Base-by-base conservation (phyloP, 1,140 invertebrate species). In the Drosophila seguyi region DNA sequence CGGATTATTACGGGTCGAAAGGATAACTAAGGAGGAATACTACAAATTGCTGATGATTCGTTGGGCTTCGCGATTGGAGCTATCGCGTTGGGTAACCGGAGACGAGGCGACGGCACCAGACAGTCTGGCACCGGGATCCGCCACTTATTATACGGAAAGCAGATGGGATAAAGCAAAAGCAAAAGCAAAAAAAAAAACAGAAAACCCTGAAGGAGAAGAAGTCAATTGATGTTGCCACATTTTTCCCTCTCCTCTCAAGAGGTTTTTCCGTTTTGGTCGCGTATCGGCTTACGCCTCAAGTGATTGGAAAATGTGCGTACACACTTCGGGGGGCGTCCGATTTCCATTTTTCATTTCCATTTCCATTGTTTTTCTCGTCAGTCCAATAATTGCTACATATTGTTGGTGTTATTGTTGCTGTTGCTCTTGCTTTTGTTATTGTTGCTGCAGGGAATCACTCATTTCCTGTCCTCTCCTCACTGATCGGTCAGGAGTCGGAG, bases 231-330 rank as follows among this genome's bases (percentile, higher is more conserved):
- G 52, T 74, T 59, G 69, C 71, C 57, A 59, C 61, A 73, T 80
- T 76, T 62, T 62, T n/a, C 18, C 20, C 41, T 6, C 7, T 6
- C 22, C 61, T 61, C 58, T 76, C 57, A 68, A 90, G 82, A 68
- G 87, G 79, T 78, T 90, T 90, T 90, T 91, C 88, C 87, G 87
- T 75, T 87, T 91, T 91, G 55, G 39, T 77, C 53, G 58, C 41
- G 67, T 80, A 77, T 90, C 82, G 45, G 41, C 55, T 90, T 90
- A 75, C 86, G 50, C 42, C 20, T 67, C 69, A 72, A 73, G 69
- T 73, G 69, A 73, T 56, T 62, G 59, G 39, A 71, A 80, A 80
- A 59, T 59, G 68, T 72, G 66, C 68, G 66, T 52, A 72, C 69
- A 72, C 69, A 71, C 36, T 59, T 59, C 69, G 53, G 31, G 31